These are phyloP conservation scores for Anas bernieri DNA, from an alignment of 2,797 vertebrate genomes.

Conservation along the genomic window DNA sequence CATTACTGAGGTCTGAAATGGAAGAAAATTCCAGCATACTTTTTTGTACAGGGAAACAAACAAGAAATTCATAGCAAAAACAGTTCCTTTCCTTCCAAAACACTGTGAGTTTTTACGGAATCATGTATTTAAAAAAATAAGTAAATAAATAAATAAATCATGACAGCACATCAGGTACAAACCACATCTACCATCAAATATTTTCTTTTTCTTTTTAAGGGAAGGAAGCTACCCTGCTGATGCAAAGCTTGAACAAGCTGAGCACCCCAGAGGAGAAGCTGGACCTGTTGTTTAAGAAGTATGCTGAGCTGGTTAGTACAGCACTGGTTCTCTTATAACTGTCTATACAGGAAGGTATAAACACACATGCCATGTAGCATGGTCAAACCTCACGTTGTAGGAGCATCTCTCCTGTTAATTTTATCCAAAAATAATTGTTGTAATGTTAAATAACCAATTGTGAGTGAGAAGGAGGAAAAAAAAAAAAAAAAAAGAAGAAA, in stretches of 20 bases:
- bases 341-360: neutral
- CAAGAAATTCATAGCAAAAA: neutral
- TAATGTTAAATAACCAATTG: neutral
- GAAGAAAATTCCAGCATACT: neutral
- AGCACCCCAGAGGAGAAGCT: slow-evolving; percentile 88
- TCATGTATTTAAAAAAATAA: neutral
- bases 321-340: neutral
- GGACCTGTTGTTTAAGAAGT: slow-evolving; percentile 87
- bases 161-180: neutral
- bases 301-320: slow-evolving; percentile 89
- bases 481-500: too few species aligned
- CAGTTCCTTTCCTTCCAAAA: neutral
- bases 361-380: neutral
- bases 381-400: neutral
- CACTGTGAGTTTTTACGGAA: neutral
- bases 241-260: slow-evolving; percentile 86
- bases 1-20: neutral
- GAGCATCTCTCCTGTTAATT: neutral
- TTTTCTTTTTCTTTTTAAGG: slow-evolving; percentile 78
- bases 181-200: neutral
- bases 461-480: neutral
- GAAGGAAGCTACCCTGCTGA: slow-evolving; percentile 87
- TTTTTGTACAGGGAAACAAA: neutral
- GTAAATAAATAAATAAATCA: neutral
- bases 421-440: neutral